A percentile compares a stretch with the other conserved stretches of the same genome.
These are phyloP conservation scores for Dysdera silvatica DNA, from an alignment of 1,140 invertebrate species.

Conservation along the genomic window DNA sequence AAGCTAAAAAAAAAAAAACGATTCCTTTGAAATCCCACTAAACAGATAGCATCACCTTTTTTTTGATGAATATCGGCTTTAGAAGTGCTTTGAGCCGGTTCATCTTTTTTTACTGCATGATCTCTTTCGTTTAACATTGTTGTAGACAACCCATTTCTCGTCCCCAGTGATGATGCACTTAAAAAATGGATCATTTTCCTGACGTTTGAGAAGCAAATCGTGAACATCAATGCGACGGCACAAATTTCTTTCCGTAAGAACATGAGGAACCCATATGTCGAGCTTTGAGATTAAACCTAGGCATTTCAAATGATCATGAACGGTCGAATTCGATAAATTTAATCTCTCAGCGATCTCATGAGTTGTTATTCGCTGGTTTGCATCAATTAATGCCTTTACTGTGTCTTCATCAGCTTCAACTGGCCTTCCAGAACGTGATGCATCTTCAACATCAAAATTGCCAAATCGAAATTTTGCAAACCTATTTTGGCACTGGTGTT, in stretches of 20 bases:
- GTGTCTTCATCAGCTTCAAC: neutral
- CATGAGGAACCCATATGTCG: neutral
- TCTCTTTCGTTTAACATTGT: too few species aligned
- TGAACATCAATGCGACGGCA: neutral
- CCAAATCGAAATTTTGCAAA: conserved; percentile 1
- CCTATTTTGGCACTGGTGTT: neutral
- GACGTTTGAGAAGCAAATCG: neutral
- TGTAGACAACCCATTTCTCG: neutral
- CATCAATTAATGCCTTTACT: neutral
- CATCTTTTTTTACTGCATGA: too few species aligned
- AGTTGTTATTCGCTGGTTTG: neutral
- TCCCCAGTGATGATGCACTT: conserved; percentile 1
- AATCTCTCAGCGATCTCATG: neutral
- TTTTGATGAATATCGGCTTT: too few species aligned
- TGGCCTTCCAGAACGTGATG: neutral
- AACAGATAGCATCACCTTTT: too few species aligned
- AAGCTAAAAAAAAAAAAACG: too few species aligned
- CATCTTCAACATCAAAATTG: conserved; percentile 1
- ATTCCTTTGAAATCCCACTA: too few species aligned
- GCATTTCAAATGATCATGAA: neutral
- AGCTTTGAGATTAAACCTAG: neutral
- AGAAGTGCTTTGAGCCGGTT: too few species aligned
- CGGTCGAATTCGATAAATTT: conserved; percentile 2
- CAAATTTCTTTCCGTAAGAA: neutral
- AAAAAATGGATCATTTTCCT: conserved; percentile 1